Percentiles rank a stretch among this genome's conserved stretches.
Conservation (phyloP, 2,113 vertebrate genomes). For the Ahaetulla prasina region DNA sequence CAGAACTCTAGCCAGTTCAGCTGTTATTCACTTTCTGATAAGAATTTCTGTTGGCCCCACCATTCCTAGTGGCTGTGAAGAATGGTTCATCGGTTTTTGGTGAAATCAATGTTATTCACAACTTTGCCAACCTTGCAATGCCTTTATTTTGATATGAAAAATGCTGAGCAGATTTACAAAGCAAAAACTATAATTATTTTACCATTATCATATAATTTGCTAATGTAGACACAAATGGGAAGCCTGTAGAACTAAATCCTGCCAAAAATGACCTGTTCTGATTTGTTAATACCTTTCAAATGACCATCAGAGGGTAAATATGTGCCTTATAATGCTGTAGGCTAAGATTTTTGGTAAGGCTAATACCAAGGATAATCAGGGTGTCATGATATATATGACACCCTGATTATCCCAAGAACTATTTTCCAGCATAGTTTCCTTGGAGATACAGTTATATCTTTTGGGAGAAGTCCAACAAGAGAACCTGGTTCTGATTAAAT, state of each 20-base stretch:
- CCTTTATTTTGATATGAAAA: neutral
- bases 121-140: neutral
- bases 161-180: neutral
- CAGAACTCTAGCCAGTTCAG: neutral
- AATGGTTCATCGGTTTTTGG: neutral
- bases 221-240: neutral
- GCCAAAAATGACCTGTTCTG: neutral
- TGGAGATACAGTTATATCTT: conserved; percentile 30
- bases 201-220: neutral
- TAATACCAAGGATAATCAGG: too few species aligned
- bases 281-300: neutral
- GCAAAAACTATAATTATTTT: neutral
- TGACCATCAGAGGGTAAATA: neutral
- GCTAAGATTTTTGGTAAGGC: neutral
- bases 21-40: neutral
- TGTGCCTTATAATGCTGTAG: neutral
- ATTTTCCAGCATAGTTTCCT: conserved; percentile 44
- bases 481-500: neutral
- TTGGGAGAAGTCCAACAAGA: neutral
- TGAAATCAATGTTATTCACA: neutral
- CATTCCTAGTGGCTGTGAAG: neutral
- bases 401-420: neutral
- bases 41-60: neutral
- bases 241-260: neutral
- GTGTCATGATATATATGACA: neutral